A percentile compares a stretch with the other conserved stretches of the same genome.
Conservation (phyloP, 2,888 invertebrate species). For the Itoplectis maculator region DNA sequence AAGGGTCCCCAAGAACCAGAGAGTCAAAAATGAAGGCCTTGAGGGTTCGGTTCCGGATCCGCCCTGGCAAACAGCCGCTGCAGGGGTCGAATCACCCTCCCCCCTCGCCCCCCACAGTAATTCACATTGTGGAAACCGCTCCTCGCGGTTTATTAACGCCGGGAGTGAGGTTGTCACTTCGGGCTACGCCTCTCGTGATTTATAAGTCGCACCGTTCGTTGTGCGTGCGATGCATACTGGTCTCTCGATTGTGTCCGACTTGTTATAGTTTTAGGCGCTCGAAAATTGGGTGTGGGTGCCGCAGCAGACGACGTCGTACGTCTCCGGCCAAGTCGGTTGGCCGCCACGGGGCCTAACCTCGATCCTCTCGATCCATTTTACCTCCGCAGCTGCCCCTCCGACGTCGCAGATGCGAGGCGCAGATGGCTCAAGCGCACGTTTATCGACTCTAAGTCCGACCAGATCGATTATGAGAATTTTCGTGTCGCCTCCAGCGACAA, state of each 20-base stretch:
- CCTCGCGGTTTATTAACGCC: slow-evolving; percentile 78
- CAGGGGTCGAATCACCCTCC: slow-evolving; percentile 61
- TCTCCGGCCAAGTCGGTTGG: slow-evolving; percentile 55
- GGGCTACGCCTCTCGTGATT: slow-evolving; percentile 81
- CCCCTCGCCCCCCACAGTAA: slow-evolving; percentile 47
- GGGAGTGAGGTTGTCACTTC: slow-evolving; percentile 80
- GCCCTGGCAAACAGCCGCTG: slow-evolving; percentile 46
- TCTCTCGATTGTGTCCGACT: slow-evolving; percentile 29
- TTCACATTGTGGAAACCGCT: slow-evolving; percentile 63
- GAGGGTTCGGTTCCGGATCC: too few relatives aligned
- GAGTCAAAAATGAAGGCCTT: too few relatives aligned
- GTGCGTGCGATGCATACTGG: slow-evolving; percentile 13
- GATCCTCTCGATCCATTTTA: slow-evolving; percentile 65
- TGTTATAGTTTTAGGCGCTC: slow-evolving; percentile 55
- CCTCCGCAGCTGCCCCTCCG: slow-evolving; percentile 77
- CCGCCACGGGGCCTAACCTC: slow-evolving; percentile 70
- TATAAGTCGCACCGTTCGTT: slow-evolving; percentile 69
- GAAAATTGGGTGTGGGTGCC: slow-evolving; percentile 43
- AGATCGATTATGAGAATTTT: slow-evolving; percentile 65
- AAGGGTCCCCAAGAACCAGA: too few relatives aligned
- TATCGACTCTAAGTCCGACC: slow-evolving; percentile 45
- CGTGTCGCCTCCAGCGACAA: too few relatives aligned
- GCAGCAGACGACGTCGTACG: slow-evolving; percentile 49
- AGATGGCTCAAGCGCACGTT: slow-evolving; percentile 76
- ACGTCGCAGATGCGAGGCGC: slow-evolving; percentile 77